phyloP scores from a whole-genome alignment of 2,888 invertebrate genomes.

The Cephus spinipes region DNA sequence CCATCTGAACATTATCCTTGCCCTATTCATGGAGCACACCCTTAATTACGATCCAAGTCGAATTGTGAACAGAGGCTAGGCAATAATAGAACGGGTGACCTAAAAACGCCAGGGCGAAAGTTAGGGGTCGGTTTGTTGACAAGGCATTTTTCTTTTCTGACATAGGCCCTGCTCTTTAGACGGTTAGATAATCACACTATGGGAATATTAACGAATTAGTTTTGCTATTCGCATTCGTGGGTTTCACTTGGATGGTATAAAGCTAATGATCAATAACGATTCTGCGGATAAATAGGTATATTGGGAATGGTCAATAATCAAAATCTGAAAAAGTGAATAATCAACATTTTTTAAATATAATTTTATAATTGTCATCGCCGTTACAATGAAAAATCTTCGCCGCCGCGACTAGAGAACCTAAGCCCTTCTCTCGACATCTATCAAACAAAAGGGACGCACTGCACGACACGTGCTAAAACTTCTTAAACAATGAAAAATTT shows the following conservation, averaged over 20 bases:
- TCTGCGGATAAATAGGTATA: not conserved
- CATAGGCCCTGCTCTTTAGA: not conserved
- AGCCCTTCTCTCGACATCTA: not conserved
- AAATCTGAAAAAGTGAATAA: too few relatives aligned
- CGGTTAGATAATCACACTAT: not conserved
- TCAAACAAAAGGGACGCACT: not conserved
- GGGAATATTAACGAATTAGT: not conserved
- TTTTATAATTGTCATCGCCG: not conserved
- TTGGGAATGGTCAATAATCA: not conserved
- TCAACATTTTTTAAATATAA: not conserved
- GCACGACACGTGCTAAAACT: not conserved
- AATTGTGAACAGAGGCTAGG: not conserved
- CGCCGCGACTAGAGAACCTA: not conserved
- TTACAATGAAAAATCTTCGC: not conserved
- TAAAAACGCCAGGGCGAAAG: not conserved
- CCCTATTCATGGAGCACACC: not conserved
- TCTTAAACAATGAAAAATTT: not conserved
- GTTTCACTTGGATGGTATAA: not conserved
- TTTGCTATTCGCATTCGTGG: not conserved
- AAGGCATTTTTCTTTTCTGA: not conserved
- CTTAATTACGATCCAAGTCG: not conserved
- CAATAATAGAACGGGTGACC: not conserved
- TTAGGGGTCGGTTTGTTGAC: not conserved
- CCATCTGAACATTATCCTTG: not conserved
- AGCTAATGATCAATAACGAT: not conserved